Evolutionary conservation across 2,797 vertebrate genomes (phyloP).

Genomic region (Girardinus metallicus): DNA sequence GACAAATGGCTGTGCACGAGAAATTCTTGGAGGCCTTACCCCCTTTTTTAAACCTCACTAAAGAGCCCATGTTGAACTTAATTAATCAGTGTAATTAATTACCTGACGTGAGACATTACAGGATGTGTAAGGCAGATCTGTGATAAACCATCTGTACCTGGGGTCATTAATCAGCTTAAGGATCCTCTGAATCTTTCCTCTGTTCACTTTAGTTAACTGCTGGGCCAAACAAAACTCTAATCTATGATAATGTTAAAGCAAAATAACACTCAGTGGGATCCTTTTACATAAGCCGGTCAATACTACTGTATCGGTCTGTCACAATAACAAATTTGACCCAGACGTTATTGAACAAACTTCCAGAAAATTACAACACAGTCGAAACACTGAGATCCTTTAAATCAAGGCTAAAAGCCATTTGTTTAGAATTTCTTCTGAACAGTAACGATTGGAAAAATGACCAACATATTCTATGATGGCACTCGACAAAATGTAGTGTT

Average conservation of each 20-base stretch:
- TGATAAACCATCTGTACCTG: conserved; percentile 79
- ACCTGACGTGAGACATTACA: conserved; percentile 75
- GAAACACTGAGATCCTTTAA: too few species aligned
- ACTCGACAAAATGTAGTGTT: too few species aligned
- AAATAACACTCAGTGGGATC: background rate
- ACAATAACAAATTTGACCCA: too few species aligned
- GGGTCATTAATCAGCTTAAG: conserved; percentile 79
- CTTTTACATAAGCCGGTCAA: background rate
- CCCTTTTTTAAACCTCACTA: conserved; percentile 61
- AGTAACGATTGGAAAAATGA: too few species aligned
- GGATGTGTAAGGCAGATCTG: conserved; percentile 76
- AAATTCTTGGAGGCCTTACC: conserved; percentile 68
- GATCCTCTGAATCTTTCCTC: conserved; percentile 61
- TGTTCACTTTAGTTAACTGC: conserved; percentile 29
- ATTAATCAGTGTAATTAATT: conserved; percentile 83
- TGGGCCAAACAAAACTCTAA: conserved; percentile 16
- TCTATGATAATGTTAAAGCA: conserved; percentile 12
- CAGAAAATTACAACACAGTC: too few species aligned
- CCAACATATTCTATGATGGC: too few species aligned
- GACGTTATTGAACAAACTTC: too few species aligned
- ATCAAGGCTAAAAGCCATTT: too few species aligned
- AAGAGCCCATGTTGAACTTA: conserved; percentile 78
- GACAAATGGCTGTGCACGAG: conserved; percentile 66
- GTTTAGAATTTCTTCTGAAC: too few species aligned
- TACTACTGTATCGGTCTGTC: too few species aligned